Base-by-base conservation (phyloP, 2,113 vertebrate species). In the Rhinopomastus cyanomelas region DNA sequence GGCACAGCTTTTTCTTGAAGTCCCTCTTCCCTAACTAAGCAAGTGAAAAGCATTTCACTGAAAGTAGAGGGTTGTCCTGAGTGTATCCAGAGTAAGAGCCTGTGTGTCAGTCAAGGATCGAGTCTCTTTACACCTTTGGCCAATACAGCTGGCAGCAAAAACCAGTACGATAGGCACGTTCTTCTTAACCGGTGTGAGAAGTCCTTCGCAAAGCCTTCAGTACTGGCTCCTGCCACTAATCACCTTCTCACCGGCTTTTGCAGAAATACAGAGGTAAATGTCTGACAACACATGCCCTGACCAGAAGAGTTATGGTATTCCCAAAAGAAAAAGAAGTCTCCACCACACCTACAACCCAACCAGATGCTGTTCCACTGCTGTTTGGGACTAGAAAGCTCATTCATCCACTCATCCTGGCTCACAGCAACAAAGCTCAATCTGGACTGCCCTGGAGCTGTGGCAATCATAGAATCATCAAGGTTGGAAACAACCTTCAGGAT, bases 1-100 rank as follows among this genome's bases (percentile, higher is more conserved):
- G 84, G 52, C 84, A 82, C 64, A 90, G 88, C 64, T 69, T 94
- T 94, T 82, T 92, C 67, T 46, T 68, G 8, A 86, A 42, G 23
- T 69, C 15, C 48, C 22, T 27, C 74, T 73, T 78, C 20, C 46
- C 22, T 71, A 25, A 36, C 32, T 46, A 77, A 85, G 32, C 39
- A 52, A 34, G 48, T 3, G 1, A 52, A 21, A 91, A 81, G 59
- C 9, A 6, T 72, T 81, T 75, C 74, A 36, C 39, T 81, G 59
- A 51, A 92, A 88, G 39, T 14, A 66, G 66, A 81, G 25, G 30
- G 57, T 92, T 86, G 32, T 72, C 67, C 25, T 59, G 85, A 72
- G 21, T 19, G 9, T 62, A 88, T 46, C 51, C 49, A 76, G 48
- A 62, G n/a, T 42, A 51, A 80, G 30, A 92, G 57, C 16, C 89